These are phyloP conservation scores for Aphelenchoides bicaudatus DNA, from an alignment of 2,888 invertebrate genomes.

Conservation along the genomic window DNA sequence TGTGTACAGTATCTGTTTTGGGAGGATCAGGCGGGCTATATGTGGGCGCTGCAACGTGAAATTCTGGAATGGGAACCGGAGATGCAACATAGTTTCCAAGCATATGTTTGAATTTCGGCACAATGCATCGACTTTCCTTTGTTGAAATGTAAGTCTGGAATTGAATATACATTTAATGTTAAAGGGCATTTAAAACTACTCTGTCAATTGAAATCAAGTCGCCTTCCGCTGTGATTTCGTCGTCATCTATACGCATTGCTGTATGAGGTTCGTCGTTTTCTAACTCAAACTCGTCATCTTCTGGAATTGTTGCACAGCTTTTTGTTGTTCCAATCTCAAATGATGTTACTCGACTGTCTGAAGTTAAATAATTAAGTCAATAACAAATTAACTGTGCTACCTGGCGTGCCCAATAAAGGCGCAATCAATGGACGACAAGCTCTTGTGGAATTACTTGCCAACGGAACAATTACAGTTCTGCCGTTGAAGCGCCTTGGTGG, in stretches of 20 bases:
- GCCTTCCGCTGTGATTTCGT: conserved; percentile 19
- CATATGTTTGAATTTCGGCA: neutral
- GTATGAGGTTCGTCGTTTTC: conserved; percentile 40
- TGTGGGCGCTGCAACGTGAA: conserved; percentile 38
- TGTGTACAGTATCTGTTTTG: neutral
- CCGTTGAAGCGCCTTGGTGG: conserved; percentile 28
- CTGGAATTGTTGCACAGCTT: conserved; percentile 56
- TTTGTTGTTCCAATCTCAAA: conserved; percentile 53
- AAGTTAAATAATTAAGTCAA: too few relatives aligned
- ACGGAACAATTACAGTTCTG: conserved; percentile 49
- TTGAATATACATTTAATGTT: neutral
- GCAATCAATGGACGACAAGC: conserved; percentile 14
- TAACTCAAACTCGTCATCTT: conserved; percentile 29
- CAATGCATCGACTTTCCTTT: neutral
- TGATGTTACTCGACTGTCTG: conserved; percentile 53
- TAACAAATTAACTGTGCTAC: too few relatives aligned
- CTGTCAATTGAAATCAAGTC: conserved; percentile 54
- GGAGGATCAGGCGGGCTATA: conserved; percentile 46
- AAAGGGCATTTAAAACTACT: conserved; percentile 20
- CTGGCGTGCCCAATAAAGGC: conserved; percentile 43
- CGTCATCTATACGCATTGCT: conserved; percentile 5
- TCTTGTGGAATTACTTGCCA: conserved; percentile 28
- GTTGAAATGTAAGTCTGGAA: conserved; percentile 20
- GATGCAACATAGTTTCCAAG: neutral
- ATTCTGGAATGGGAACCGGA: conserved; percentile 15